Base-by-base conservation (phyloP, 2,797 vertebrate genomes). In the Potorous gilbertii region DNA sequence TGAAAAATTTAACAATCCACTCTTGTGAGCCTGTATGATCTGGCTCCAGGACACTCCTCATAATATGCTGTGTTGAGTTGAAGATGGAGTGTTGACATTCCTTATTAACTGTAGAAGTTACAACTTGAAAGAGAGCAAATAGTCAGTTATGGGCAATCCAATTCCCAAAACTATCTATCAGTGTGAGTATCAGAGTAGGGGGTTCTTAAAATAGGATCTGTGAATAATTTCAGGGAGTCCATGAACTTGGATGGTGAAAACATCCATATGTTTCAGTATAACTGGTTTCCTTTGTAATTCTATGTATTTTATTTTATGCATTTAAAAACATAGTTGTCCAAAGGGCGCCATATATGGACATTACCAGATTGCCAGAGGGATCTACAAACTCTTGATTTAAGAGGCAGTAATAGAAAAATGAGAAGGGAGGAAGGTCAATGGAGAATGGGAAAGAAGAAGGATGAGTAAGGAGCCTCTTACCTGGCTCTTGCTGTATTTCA, bases 401-500 rank as follows among this genome's bases (percentile, higher is more conserved):
- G 62, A n/a, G 62, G n/a, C 57, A n/a, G 40, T 29, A 54, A 92
- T 2, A 34, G 91, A 55, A 87, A 57, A 34, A 18, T 1, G 21
- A 57, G 1, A 27, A 8, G 50, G 74, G 56, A 91, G 74, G 66
- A 56, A 74, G 52, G 40, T 55, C 66, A 81, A 56, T 54, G 50
- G 50, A 34, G 31, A 9, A 52, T 0, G 29, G 57, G 50, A 27
- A 56, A 12, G 6, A 92, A 31, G 59, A 56, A 56, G 27, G 34
- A 29, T 0, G 11, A 93, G 57, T 66, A 50, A 94, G 66, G 46
- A 56, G 54, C 95, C 94, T 98, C 98, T 99, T 98, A 99, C 99
- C 99, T 96, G 99, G 99, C 97, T 99, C 99, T 97, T 99, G 98
- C 2, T 98, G 98, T 96, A 99, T 99, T 96, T 98, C 98, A 94